phyloP scores from a whole-genome alignment of 2,113 vertebrate species.

The Mobula birostris region DNA sequence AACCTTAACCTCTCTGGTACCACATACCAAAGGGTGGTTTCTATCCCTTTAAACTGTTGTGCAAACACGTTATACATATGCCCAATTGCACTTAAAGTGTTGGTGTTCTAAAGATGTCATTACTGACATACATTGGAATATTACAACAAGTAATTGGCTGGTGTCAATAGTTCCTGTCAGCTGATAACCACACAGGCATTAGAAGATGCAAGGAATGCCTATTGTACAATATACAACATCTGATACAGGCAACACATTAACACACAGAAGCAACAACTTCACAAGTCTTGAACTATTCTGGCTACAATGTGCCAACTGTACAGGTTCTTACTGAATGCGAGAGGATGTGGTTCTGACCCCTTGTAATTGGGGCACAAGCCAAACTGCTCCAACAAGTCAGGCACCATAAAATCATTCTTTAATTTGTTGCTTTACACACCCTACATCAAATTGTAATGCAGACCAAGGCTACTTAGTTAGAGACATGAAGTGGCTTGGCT shows the following conservation, averaged over 20 bases:
- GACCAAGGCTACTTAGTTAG: neutral
- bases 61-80: neutral
- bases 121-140: neutral
- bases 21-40: neutral
- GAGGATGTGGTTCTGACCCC: neutral
- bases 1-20: constrained; percentile 7
- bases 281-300: neutral
- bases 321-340: neutral
- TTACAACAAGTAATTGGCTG: neutral
- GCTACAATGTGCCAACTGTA: neutral
- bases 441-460: neutral
- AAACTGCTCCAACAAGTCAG: neutral
- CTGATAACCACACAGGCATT: neutral
- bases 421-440: neutral
- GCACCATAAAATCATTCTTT: neutral
- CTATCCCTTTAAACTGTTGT: neutral
- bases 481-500: neutral
- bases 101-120: neutral
- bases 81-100: constrained; percentile 14
- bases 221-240: neutral
- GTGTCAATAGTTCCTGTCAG: neutral
- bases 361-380: neutral
- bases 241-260: neutral
- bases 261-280: neutral
- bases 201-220: neutral